Base-by-base conservation (phyloP, 2,113 vertebrate genomes). In the Periophthalmus modestus region DNA sequence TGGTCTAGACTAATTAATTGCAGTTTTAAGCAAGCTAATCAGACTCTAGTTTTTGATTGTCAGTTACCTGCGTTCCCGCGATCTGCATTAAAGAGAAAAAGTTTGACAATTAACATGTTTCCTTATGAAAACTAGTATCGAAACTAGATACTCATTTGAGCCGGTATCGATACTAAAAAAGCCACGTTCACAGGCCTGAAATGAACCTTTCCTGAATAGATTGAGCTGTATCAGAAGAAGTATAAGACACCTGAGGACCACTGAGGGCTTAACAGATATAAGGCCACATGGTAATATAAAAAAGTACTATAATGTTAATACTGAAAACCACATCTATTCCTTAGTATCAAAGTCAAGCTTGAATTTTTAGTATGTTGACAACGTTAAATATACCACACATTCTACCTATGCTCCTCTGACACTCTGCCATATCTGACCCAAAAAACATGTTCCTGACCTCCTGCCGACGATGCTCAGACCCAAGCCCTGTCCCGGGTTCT, bases 381-480 rank as follows among this genome's bases (percentile, higher is more conserved):
- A 39, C 7, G 7, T 5, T 9, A 18, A n/a, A n/a, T n/a, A n/a
- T n/a, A n/a, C n/a, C n/a, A 7, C 58, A 18, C 16, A 7, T 18
- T 39, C 16, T n/a, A 19, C 33, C 23, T 65, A 43, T 33, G 2
- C 24, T 24, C 16, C 16, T 65, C 34, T 34, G 28, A 7, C 12
- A 6, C 12, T 28, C 6, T 5, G 13, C 15, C 23, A 59, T 14
- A 59, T 13, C 57, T 5, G 12, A 55, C 19, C 18, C 18, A n/a
- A 52, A 19, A 21, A 11, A 24, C 13, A 59, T 50, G 24, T 55
- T 21, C 16, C 77, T 69, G 71, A 97, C 97, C 98, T 97, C 85
- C 96, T 96, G 10, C 98, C 97, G 43, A 99, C 96, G 66, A 99
- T 99, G 89, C 98, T 99, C 78, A 99, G 90, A 7, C 98, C 98